These are phyloP conservation scores for Chrysina gloriosa DNA, from an alignment of 2,888 invertebrate species.

Conservation along the genomic window DNA sequence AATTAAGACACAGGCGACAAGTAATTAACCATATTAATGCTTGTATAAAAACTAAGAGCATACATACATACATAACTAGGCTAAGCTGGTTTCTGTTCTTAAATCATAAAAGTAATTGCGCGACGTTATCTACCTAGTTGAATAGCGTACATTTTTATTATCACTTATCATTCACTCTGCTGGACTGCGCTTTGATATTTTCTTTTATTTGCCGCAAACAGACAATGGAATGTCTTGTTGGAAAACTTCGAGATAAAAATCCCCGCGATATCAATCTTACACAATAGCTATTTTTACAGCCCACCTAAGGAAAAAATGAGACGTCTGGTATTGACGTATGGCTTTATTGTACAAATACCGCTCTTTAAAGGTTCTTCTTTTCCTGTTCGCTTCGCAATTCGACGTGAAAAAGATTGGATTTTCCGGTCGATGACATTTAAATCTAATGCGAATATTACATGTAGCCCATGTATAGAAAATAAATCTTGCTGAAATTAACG, in stretches of 20 bases:
- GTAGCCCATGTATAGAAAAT: too few species aligned
- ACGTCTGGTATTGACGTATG: slow-evolving; percentile 37
- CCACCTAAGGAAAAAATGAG: slow-evolving; percentile 32
- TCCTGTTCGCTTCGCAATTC: slow-evolving; percentile 6
- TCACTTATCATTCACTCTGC: slow-evolving; percentile 26
- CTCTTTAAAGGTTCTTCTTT: slow-evolving; percentile 17
- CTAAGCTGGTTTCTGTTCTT: too few species aligned
- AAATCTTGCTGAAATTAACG: too few species aligned
- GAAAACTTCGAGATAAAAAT: slow-evolving; percentile 30
- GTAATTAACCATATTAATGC: too few species aligned
- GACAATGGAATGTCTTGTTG: slow-evolving; percentile 24
- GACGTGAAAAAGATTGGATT: slow-evolving; percentile 33
- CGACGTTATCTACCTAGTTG: neutral
- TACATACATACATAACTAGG: too few species aligned
- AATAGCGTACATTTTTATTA: slow-evolving; percentile 12
- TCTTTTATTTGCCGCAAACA: slow-evolving; percentile 17
- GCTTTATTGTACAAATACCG: slow-evolving; percentile 33
- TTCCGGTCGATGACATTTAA: slow-evolving; percentile 32
- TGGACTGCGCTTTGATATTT: slow-evolving; percentile 7
- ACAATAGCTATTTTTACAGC: slow-evolving; percentile 35
- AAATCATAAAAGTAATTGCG: neutral
- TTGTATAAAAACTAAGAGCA: too few species aligned
- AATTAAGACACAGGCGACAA: too few species aligned
- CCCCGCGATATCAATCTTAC: slow-evolving; percentile 32
- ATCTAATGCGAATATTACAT: slow-evolving; percentile 14